Conservation (phyloP, 2,113 vertebrate species). For the Bufo gargarizans region DNA sequence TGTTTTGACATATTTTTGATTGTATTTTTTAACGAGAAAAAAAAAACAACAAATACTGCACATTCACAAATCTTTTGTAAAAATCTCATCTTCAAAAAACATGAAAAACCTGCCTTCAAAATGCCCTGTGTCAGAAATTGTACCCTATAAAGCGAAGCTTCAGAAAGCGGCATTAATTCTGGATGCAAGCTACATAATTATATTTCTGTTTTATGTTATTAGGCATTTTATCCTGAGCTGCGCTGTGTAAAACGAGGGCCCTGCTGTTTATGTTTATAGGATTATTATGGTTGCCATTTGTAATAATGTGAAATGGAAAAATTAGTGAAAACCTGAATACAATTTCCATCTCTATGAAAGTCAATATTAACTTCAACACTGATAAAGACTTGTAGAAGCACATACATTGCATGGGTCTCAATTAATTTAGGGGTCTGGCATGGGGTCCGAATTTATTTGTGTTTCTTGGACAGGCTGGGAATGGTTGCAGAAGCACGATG, state of each 20-base stretch:
- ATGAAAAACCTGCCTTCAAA: background rate
- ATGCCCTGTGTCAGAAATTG: background rate
- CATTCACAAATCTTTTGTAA: too few relatives aligned
- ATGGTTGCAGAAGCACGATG: background rate
- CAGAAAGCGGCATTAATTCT: background rate
- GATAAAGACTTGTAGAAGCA: too few relatives aligned
- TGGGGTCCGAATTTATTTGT: background rate
- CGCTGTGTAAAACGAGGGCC: slow-evolving; percentile 28
- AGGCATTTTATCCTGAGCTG: slow-evolving; percentile 26
- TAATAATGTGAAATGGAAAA: slow-evolving; percentile 13
- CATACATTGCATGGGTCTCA: too few relatives aligned
- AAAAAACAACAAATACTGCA: too few relatives aligned
- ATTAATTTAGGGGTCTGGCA: background rate
- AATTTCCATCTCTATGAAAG: background rate
- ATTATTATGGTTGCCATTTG: slow-evolving; percentile 30
- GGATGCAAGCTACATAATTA: slow-evolving; percentile 19
- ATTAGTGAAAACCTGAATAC: background rate
- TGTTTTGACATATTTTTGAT: too few relatives aligned
- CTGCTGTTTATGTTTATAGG: slow-evolving; percentile 34
- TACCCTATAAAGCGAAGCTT: background rate
- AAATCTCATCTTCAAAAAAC: background rate
- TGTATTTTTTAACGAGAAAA: too few relatives aligned
- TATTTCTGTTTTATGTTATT: slow-evolving; percentile 37
- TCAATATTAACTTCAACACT: background rate
- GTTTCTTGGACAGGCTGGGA: too few relatives aligned